Percentiles rank a stretch among this genome's conserved stretches.
Conservation (phyloP, 2,113 vertebrate species). For the Nyctereutes procyonoides region DNA sequence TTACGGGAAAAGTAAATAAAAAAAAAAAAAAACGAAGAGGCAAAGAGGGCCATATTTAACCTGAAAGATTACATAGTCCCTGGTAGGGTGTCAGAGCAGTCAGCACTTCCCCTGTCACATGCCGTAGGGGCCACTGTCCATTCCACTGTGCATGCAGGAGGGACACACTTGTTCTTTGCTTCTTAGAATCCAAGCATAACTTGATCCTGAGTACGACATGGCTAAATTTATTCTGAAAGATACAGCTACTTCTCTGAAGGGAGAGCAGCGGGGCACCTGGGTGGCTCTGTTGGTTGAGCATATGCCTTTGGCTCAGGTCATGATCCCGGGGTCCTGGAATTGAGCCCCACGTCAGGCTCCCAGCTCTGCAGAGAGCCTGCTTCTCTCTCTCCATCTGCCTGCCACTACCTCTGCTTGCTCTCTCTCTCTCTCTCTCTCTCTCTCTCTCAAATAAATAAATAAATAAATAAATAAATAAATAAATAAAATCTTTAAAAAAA, state of each 20-base stretch:
- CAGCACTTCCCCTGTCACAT: neutral
- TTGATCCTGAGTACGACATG: neutral
- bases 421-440: too few species aligned
- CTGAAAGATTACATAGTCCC: neutral
- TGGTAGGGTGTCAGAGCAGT: neutral
- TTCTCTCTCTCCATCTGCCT: too few species aligned
- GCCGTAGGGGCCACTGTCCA: neutral
- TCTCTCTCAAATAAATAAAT: too few species aligned
- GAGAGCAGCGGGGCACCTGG: too few species aligned
- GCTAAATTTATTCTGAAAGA: neutral
- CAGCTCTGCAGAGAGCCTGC: too few species aligned
- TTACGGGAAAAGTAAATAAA: neutral
- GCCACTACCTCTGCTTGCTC: too few species aligned
- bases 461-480: too few species aligned
- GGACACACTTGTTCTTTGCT: neutral
- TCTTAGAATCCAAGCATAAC: neutral
- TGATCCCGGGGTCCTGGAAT: too few species aligned
- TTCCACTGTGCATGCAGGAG: neutral
- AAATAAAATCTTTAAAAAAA: too few species aligned
- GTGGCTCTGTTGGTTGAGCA: too few species aligned
- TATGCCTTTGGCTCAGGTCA: too few species aligned
- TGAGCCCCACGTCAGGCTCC: too few species aligned
- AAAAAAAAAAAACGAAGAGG: neutral
- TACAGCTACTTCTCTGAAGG: neutral
- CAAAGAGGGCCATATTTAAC: neutral